phyloP scores from a whole-genome alignment of 2,888 invertebrate species.

The Eupithecia inturbata region DNA sequence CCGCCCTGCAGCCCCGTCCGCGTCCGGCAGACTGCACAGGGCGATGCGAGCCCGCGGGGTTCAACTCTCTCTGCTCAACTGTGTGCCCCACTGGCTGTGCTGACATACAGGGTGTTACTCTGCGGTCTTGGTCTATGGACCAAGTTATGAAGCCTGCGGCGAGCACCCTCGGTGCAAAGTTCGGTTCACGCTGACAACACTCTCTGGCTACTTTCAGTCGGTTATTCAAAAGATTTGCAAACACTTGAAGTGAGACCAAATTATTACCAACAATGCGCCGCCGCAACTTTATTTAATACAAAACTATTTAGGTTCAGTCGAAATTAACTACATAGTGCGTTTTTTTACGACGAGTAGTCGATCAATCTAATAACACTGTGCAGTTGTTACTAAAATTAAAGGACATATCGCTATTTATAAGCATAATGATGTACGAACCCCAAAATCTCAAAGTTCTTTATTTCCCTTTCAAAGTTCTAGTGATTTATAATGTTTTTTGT shows the following conservation, averaged over 20 bases:
- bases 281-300: background rate
- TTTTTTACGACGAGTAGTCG: background rate
- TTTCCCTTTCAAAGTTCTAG: slow-evolving; percentile 39
- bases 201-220: background rate
- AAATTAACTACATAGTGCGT: background rate
- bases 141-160: background rate
- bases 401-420: slow-evolving; percentile 30
- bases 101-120: background rate
- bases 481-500: slow-evolving; percentile 71
- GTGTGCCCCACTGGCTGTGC: background rate
- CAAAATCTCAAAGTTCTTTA: slow-evolving; percentile 31
- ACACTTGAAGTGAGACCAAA: background rate
- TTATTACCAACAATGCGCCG: background rate
- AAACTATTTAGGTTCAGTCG: background rate
- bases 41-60: background rate
- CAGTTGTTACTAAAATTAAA: slow-evolving; percentile 10
- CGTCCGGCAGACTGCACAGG: background rate
- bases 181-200: background rate
- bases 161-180: background rate
- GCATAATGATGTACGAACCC: slow-evolving; percentile 37
- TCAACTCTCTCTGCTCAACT: background rate
- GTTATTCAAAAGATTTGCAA: background rate
- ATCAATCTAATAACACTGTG: background rate
- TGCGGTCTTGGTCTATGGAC: background rate
- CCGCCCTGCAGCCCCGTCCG: background rate